Evolutionary conservation across 2,113 vertebrate species (phyloP).

Genomic region (Platycercus adscitus): DNA sequence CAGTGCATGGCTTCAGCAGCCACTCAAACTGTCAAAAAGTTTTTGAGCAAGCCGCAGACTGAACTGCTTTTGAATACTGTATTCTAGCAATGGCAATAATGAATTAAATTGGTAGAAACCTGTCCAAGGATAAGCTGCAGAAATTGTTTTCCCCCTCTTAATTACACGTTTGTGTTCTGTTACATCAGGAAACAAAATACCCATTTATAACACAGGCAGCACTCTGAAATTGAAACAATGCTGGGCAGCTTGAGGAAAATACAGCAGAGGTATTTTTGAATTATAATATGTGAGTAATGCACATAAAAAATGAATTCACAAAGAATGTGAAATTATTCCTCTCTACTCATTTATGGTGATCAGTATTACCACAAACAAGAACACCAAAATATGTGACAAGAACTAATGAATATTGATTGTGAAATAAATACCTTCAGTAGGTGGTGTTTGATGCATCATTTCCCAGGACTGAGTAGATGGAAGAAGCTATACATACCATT

Average conservation of each 20-base stretch:
- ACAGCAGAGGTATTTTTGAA: neutral
- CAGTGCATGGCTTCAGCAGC: neutral
- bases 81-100: neutral
- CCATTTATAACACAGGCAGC: neutral
- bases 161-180: neutral
- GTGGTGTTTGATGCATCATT: neutral
- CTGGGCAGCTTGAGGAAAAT: neutral
- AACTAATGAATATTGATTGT: neutral
- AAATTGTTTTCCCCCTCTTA: neutral
- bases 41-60: neutral
- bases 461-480: neutral
- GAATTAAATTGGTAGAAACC: neutral
- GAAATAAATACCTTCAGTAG: neutral
- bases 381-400: rapidly evolving
- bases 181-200: neutral
- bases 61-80: neutral
- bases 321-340: neutral
- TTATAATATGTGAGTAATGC: neutral
- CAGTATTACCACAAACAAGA: neutral
- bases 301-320: neutral
- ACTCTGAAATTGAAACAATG: neutral
- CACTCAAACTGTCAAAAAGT: neutral
- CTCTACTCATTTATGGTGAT: rapidly evolving
- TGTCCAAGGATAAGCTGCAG: neutral
- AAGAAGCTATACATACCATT: neutral